Evolutionary conservation across 2,113 vertebrate species (phyloP).

Genomic region (Siphamia tubifer): DNA sequence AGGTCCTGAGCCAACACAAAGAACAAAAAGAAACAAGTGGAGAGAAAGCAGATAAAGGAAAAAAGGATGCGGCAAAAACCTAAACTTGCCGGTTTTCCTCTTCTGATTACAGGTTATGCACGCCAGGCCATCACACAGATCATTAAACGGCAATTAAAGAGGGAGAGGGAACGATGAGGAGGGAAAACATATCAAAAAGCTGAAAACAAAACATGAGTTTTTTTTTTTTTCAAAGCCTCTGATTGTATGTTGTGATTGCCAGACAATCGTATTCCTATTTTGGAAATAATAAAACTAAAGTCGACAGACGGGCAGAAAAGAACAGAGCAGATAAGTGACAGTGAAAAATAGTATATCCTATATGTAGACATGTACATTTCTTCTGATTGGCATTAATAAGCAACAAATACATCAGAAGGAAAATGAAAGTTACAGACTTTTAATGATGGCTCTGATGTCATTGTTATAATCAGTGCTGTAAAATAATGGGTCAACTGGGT

Average conservation of each 20-base stretch:
- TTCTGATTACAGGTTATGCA: constrained; percentile 45
- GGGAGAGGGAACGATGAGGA: constrained; percentile 29
- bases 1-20: not conserved
- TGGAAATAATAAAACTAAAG: constrained; percentile 38
- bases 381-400: no score
- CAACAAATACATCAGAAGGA: not conserved
- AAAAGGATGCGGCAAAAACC: constrained; percentile 36
- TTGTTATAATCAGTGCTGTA: not conserved
- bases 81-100: constrained; percentile 41
- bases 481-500: not conserved
- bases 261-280: constrained; percentile 37
- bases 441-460: not conserved
- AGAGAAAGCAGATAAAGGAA: constrained; percentile 44
- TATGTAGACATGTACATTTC: no score
- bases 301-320: not conserved
- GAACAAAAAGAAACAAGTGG: constrained; percentile 30
- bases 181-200: constrained; percentile 44
- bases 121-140: constrained; percentile 54
- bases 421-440: not conserved
- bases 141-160: constrained; percentile 67
- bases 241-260: constrained; percentile 38
- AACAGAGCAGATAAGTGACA: not conserved
- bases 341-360: no score
- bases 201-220: constrained; percentile 40
- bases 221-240: constrained; percentile 21